Evolutionary conservation across 2,888 invertebrate genomes (phyloP), one percentile per base, ranked within the genome.

Genomic region (Linnaemya vulpina): DNA sequence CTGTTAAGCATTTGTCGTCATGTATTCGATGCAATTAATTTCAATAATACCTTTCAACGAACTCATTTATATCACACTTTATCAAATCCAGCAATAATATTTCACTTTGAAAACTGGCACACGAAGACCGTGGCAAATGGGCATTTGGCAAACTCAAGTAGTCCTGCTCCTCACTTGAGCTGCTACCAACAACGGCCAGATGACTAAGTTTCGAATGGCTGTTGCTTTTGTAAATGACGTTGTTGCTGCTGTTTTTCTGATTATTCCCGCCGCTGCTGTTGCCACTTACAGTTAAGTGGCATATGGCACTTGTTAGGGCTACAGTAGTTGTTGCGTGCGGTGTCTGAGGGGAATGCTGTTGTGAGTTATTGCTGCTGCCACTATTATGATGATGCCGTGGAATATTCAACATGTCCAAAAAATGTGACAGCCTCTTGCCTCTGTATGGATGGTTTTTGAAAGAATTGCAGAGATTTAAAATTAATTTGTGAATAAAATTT

Each of bases 51-150:
- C 87, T 87, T 86, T 87, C 88, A 86, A 73, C 67, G 71, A 78
- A 63, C 30, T 87, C 86, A 68, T 82, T 83, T 25, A 87, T 73
- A 74, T 87, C 84, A 60, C 87, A 86, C 17, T 83, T 87, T 58
- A 80, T 78, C 77, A 85, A 71, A 68, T 91, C 86, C 86, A 90
- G 68, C 62, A 90, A 73, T 68, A 90, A 62, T 86, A 90, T 89
- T 87, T 90, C 90, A 85, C 90, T 90, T 17, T 89, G 89, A 65
- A 88, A 90, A 77, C 90, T 91, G 22, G 62, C 83, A 73, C 87
- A 86, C 17, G 86, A 82, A 22, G 89, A 88, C 38, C 88, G 88
- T 74, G 87, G 84, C 17, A 89, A 87, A 70, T 22, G 71, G 55
- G 49, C 81, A 80, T 11, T 83, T 65, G 73, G 40, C 25, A 68